These are phyloP conservation scores for Protobothrops mucrosquamatus DNA, from an alignment of 2,113 vertebrate species.

Conservation along the genomic window DNA sequence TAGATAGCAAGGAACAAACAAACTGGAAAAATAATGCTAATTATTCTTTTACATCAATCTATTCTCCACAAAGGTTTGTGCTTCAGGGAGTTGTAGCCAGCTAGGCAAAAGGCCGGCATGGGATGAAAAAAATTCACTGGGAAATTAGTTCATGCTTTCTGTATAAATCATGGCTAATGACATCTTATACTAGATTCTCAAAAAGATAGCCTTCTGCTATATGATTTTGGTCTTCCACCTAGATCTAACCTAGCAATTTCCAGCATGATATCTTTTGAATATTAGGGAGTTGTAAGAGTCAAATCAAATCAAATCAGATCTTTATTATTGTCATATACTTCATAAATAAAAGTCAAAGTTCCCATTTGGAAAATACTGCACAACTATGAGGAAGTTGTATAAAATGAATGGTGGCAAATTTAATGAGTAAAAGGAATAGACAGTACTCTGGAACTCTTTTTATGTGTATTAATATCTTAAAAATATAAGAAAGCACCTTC, in stretches of 20 bases:
- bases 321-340: neutral
- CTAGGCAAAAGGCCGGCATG: rapidly evolving
- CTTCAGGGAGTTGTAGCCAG: conserved; percentile 16
- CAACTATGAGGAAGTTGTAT: neutral
- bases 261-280: neutral
- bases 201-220: neutral
- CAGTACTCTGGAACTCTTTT: neutral
- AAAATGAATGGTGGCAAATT: neutral
- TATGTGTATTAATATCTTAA: neutral
- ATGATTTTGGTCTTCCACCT: neutral
- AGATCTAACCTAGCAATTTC: neutral
- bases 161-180: neutral
- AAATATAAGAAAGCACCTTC: neutral
- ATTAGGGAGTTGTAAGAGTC: neutral
- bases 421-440: neutral
- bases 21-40: conserved; percentile 6
- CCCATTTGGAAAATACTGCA: neutral
- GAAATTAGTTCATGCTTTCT: neutral
- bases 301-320: neutral
- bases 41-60: neutral
- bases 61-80: neutral
- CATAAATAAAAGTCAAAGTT: neutral
- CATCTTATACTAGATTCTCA: neutral
- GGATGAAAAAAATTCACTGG: neutral
- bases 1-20: neutral